Base-by-base conservation (phyloP, 2,797 vertebrate species). In the Coregonus suidteri region DNA sequence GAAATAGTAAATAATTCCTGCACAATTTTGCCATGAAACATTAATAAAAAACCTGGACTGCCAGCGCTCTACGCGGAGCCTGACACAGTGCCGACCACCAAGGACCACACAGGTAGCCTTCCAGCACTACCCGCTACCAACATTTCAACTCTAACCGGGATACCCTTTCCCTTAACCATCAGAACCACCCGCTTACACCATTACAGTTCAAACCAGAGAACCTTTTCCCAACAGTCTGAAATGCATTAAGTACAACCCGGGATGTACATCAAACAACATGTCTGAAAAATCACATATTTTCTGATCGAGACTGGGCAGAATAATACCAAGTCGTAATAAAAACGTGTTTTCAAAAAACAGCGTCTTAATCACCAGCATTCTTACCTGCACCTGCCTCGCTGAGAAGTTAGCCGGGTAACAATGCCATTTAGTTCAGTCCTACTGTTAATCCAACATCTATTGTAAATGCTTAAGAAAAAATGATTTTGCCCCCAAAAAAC, bases 31-130 rank as follows among this genome's bases (percentile, higher is more conserved):
- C 96, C 95, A 97, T 96, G 94, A 96, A 96, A 96, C 94, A 95
- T 96, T 96, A 91, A 97, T 96, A 93, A 95, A 88, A 94, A 92
- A 81, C 83, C 79, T 83, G 91, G 94, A 94, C 92, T 94, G 94
- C 93, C 88, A 78, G 91, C 89, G 84, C 85, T 95, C 93, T 94
- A 93, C 86, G 85, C 84, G 51, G 86, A 87, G 87, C 94, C 93
- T 87, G 91, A 91, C 92, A 87, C 88, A 94, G 94, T 93, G 31
- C 93, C 92, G 93, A 92, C 94, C 91, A 91, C 94, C 92, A 93
- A 93, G 95, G 94, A 96, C 95, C 95, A 95, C 94, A 96, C 93
- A 96, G 94, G 95, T 94, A 92, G 94, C 87, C 93, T 93, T 91
- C 94, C 94, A 93, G 93, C 94, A 95, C 92, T 2, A 9, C 76